These are phyloP conservation scores for Leptonema lineaticorne DNA, from an alignment of 1,140 invertebrate species.

Conservation along the genomic window DNA sequence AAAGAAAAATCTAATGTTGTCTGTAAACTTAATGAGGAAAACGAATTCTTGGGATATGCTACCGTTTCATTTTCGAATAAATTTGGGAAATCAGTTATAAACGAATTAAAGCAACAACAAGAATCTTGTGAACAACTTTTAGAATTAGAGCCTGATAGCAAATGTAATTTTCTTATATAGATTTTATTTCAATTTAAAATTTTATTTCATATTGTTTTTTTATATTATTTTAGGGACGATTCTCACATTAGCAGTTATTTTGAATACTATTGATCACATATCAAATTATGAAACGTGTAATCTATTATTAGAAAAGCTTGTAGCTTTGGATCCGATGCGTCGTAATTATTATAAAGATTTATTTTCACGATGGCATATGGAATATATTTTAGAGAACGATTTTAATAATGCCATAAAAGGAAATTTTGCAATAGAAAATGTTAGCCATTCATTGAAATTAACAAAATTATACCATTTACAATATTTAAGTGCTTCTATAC, in stretches of 20 bases:
- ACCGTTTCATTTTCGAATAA: slow-evolving; percentile 28
- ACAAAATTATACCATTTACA: slow-evolving; percentile 36
- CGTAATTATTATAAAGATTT: slow-evolving; percentile 39
- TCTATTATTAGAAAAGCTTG: slow-evolving; percentile 26
- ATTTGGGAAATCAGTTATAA: slow-evolving; percentile 36
- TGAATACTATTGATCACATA: slow-evolving; percentile 37
- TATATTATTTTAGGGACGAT: slow-evolving; percentile 36
- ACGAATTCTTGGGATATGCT: slow-evolving; percentile 29
- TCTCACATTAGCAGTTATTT: slow-evolving; percentile 34
- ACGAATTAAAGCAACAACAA: slow-evolving; percentile 34
- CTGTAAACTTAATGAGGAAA: slow-evolving; percentile 6
- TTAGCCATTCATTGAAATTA: slow-evolving; percentile 22
- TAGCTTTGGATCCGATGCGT: slow-evolving; percentile 31
- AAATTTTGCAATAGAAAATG: slow-evolving; percentile 5
- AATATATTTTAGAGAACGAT: slow-evolving; percentile 34
- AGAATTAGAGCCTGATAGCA: slow-evolving; percentile 41
- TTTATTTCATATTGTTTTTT: neutral
- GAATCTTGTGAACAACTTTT: slow-evolving; percentile 39
- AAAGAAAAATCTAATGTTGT: neutral
- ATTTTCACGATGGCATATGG: slow-evolving; percentile 35
- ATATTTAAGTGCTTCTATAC: slow-evolving; percentile 38
- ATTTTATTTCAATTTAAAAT: neutral
- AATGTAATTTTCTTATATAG: slow-evolving; percentile 29
- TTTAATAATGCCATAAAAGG: slow-evolving; percentile 24
- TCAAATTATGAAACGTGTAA: slow-evolving; percentile 32